These are phyloP conservation scores for Sarcophaga caerulescens DNA, from an alignment of 2,888 invertebrate genomes.

Conservation along the genomic window DNA sequence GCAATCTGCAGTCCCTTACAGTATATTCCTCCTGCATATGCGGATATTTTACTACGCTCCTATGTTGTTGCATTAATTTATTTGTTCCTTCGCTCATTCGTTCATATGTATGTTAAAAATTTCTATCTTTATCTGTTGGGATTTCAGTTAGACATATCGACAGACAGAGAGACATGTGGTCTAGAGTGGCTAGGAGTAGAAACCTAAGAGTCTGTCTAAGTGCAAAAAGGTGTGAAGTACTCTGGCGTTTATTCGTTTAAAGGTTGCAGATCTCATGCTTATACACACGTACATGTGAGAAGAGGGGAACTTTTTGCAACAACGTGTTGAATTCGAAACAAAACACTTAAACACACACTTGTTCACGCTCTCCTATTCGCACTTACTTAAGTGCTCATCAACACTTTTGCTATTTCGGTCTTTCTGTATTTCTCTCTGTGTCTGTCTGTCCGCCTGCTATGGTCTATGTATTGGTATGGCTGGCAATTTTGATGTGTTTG, in stretches of 20 bases:
- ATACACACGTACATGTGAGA: background rate
- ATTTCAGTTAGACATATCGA: too few relatives aligned
- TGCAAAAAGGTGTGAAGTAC: too few relatives aligned
- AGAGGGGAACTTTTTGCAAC: background rate
- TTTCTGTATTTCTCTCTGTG: background rate
- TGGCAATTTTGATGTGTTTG: background rate
- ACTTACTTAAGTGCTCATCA: conserved; percentile 30
- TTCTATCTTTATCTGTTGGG: background rate
- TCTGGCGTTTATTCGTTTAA: background rate
- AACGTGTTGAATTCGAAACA: conserved; percentile 19
- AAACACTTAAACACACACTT: background rate
- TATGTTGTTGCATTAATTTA: background rate
- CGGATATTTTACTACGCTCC: too few relatives aligned
- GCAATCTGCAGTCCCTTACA: too few relatives aligned
- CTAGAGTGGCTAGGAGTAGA: background rate
- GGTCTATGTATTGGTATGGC: too few relatives aligned
- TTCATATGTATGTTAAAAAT: background rate
- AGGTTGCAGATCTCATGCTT: background rate
- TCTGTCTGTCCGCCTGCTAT: background rate
- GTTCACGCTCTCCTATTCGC: background rate
- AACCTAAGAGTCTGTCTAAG: too few relatives aligned
- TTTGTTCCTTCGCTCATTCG: background rate
- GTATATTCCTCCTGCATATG: too few relatives aligned
- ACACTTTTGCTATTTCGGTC: conserved; percentile 23
- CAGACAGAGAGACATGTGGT: conserved; percentile 1